phyloP scores from a whole-genome alignment of 2,113 vertebrate genomes.

The Tichodroma muraria region DNA sequence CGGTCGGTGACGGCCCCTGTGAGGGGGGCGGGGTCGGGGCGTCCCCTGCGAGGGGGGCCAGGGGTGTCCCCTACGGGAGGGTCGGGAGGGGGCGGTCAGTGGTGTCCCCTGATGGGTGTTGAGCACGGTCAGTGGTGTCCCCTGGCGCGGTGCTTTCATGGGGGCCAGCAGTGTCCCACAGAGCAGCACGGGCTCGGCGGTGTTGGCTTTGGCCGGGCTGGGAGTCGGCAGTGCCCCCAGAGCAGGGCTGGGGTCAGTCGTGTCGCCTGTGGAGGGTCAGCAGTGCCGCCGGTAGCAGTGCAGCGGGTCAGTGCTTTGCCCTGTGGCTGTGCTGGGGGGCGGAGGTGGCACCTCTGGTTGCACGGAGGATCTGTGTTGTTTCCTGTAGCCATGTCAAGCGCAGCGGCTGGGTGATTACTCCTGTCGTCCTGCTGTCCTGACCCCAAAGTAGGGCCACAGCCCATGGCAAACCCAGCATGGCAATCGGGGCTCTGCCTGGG shows the following conservation, averaged over 20 bases:
- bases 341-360: not conserved
- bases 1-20: not conserved
- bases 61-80: not conserved
- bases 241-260: not conserved
- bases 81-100: not conserved
- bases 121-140: not conserved
- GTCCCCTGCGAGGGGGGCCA: not conserved
- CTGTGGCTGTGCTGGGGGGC: rapidly evolving
- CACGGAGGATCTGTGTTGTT: too few relatives aligned
- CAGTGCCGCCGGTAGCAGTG: not conserved
- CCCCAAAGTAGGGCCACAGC: not conserved
- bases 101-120: not conserved
- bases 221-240: not conserved
- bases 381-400: rapidly evolving
- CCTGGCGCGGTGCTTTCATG: rapidly evolving
- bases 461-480: rapidly evolving
- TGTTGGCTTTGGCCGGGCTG: not conserved
- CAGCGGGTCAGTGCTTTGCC: not conserved
- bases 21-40: not conserved
- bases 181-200: not conserved
- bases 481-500: rapidly evolving
- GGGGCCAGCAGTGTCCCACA: not conserved
- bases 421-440: not conserved
- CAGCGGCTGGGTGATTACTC: not conserved
- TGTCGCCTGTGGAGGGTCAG: not conserved